These are phyloP conservation scores for Charanyca ferruginea DNA, from an alignment of 2,888 invertebrate species.

Conservation along the genomic window DNA sequence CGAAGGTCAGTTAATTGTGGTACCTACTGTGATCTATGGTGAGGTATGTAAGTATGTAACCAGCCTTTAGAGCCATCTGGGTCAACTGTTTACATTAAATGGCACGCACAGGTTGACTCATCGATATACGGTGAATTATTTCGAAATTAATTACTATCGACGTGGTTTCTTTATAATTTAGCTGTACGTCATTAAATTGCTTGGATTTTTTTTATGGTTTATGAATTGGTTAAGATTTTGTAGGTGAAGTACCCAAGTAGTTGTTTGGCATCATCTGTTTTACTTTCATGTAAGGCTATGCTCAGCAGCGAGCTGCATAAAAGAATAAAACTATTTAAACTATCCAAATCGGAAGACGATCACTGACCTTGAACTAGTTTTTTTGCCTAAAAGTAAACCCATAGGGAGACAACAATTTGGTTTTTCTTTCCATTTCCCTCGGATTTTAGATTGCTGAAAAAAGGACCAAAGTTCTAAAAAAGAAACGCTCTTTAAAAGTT, in stretches of 20 bases:
- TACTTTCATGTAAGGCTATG: no score
- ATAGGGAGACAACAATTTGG: no score
- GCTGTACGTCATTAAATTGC: constrained; percentile 53
- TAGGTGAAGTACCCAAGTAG: not conserved
- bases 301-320: no score
- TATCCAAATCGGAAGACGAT: no score
- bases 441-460: no score
- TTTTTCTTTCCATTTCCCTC: no score
- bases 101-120: constrained; percentile 76
- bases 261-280: not conserved
- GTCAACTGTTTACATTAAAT: constrained; percentile 79
- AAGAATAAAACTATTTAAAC: no score
- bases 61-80: constrained; percentile 71
- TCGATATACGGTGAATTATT: constrained; percentile 69
- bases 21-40: constrained; percentile 50
- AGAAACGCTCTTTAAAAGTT: no score
- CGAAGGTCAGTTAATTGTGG: constrained; percentile 55
- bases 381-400: no score
- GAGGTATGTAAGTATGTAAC: constrained; percentile 21
- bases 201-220: constrained; percentile 30
- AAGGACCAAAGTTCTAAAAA: no score
- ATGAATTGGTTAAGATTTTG: not conserved
- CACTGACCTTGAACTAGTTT: no score
- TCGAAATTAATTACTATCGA: constrained; percentile 66
- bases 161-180: constrained; percentile 53